Percentiles rank a stretch among this genome's conserved stretches.
Evolutionary conservation across 2,888 invertebrate species (phyloP).

Genomic region (Eledona agricola): DNA sequence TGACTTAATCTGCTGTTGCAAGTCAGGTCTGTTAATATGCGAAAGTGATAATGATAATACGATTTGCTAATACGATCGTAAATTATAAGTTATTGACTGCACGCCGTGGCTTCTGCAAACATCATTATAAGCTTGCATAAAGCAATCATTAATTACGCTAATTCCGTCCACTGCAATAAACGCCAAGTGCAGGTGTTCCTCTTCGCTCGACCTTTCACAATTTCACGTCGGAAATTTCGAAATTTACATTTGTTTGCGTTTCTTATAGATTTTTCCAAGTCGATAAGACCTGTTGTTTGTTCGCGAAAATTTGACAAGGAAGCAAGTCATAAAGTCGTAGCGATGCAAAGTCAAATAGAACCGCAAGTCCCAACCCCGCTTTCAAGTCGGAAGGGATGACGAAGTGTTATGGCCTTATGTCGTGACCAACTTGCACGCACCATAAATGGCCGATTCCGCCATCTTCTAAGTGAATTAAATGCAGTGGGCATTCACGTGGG

Average conservation of each 20-base stretch:
- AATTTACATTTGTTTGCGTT: no score
- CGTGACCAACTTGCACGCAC: constrained; percentile 50
- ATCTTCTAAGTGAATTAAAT: constrained; percentile 45
- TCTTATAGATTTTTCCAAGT: no score
- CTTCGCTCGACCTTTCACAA: no score
- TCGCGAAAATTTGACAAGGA: no score
- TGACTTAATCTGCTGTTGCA: constrained; percentile 12
- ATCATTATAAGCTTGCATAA: constrained; percentile 2
- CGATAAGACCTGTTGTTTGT: no score
- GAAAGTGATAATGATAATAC: constrained; percentile 9
- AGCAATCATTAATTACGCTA: constrained; percentile 6
- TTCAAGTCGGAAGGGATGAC: constrained; percentile 49
- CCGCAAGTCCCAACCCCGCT: no score
- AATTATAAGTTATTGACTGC: constrained; percentile 10
- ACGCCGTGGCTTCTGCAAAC: constrained; percentile 1
- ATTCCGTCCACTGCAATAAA: constrained; percentile 9
- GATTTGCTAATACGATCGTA: constrained; percentile 14
- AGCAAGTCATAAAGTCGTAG: no score
- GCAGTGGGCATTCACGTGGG: constrained; percentile 12
- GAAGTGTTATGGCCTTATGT: constrained; percentile 51
- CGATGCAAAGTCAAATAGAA: no score
- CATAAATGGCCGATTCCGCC: constrained; percentile 45
- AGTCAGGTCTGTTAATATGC: constrained; percentile 11
- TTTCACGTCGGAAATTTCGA: no score
- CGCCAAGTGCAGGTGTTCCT: constrained; percentile 12